Base-by-base conservation (phyloP, 1,140 invertebrate species). In the Saccostrea echinata region DNA sequence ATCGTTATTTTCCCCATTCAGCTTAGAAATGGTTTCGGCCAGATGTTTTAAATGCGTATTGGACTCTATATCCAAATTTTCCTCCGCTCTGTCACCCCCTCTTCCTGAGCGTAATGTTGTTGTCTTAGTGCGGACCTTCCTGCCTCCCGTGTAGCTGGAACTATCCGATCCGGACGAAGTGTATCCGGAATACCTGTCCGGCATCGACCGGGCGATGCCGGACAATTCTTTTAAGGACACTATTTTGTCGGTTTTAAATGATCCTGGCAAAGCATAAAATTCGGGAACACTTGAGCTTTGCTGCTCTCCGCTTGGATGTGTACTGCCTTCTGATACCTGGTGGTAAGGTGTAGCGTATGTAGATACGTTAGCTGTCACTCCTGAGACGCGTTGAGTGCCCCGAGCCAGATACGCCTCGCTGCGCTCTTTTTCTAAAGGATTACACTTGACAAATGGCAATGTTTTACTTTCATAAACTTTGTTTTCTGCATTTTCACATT, bases 1-100 rank as follows among this genome's bases (percentile, higher is more conserved):
- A 24, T 89, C 88, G 61, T 53, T 89, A 33, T 89, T 89, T 55
- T 89, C 88, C 3, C 86, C 88, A 30, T 87, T 89, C 9, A 89
- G 84, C 85, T 89, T 87, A 43, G 88, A 84, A 51, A 89, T 87
- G 16, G 88, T 52, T 71, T 89, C 88, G 18, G 88, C 68, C 13
- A 89, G 51, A 21, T 61, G 84, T 8, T 83, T 64, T 16, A 84
- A 18, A 27, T 84, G 83, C 24, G 57, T 30, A 84, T 84, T 84
- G 13, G 83, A 84, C 33, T 84, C 83, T 27, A 83, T 9, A 18
- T 76, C 68, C 81, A 83, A 3, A 52, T 83, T 83, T 33, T 61
- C 52, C n/a, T 43, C 83, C n/a, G n/a, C 52, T 21, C 30, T 61
- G 30, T 57, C 52, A 12, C 18, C 53, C 21, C 18, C 55, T 33